phyloP scores from a whole-genome alignment of 1,140 invertebrate genomes.

The Apis florea region DNA sequence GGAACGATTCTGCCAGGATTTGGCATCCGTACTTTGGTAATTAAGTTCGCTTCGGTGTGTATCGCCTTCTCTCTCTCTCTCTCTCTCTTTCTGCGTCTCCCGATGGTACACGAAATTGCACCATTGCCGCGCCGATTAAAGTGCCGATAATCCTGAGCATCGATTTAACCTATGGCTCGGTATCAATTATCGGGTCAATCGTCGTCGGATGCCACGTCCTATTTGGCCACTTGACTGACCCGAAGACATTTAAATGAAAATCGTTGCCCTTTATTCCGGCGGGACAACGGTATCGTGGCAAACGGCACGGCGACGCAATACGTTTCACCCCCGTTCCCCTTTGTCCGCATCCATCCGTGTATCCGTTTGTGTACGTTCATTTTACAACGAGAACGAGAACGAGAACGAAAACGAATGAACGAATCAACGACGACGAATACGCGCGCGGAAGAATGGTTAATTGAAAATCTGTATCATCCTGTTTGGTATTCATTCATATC shows the following conservation, averaged over 20 bases:
- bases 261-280: constrained; percentile 35
- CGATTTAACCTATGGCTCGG: constrained; percentile 56
- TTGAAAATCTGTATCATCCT: constrained; percentile 50
- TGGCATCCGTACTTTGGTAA: constrained; percentile 46
- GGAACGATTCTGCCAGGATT: constrained; percentile 37
- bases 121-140: constrained; percentile 53
- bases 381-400: background rate
- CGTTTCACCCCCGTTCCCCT: background rate
- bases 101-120: constrained; percentile 47
- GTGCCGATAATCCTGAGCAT: constrained; percentile 50
- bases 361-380: background rate
- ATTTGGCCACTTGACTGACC: constrained; percentile 43
- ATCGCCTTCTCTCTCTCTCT: background rate
- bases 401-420: background rate
- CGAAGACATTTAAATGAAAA: constrained; percentile 43
- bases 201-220: constrained; percentile 44
- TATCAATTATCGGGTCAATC: constrained; percentile 58
- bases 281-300: background rate
- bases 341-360: background rate
- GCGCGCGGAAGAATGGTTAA: constrained; percentile 41
- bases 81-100: background rate
- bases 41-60: constrained; percentile 38
- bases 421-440: constrained; percentile 3
- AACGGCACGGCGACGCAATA: background rate
- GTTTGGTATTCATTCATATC: constrained; percentile 59